A percentile compares a stretch with the other conserved stretches of the same genome.
phyloP scores from a whole-genome alignment of 2,888 invertebrate species.

The Callyntrura guangdongensis region DNA sequence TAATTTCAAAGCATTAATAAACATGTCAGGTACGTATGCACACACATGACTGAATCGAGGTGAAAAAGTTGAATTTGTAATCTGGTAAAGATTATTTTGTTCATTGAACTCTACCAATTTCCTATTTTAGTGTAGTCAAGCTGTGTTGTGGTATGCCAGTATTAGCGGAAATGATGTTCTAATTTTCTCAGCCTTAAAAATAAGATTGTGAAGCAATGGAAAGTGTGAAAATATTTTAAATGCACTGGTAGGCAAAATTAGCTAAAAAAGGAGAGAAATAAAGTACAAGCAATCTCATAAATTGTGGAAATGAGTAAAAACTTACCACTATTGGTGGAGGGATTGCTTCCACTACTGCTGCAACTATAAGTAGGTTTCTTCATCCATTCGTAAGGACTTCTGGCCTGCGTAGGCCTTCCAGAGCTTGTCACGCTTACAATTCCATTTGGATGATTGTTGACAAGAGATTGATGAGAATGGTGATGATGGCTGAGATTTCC shows the following conservation, averaged over 20 bases:
- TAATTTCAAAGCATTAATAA: background rate
- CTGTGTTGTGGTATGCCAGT: too few species aligned
- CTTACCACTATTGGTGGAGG: conserved; percentile 76
- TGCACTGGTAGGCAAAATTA: background rate
- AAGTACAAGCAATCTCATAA: conserved; percentile 26
- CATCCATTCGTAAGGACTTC: conserved; percentile 97
- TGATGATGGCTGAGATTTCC: conserved; percentile 76
- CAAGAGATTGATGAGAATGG: conserved; percentile 68
- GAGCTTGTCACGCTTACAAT: conserved; percentile 67
- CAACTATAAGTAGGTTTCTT: conserved; percentile 92
- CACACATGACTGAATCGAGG: background rate
- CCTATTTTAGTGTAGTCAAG: background rate
- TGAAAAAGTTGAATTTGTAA: conserved; percentile 2
- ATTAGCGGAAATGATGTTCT: background rate
- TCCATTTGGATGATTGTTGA: conserved; percentile 70
- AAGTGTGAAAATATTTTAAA: background rate
- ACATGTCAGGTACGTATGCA: background rate
- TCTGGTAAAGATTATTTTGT: background rate
- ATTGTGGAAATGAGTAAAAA: background rate
- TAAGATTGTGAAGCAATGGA: background rate
- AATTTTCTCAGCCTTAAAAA: background rate
- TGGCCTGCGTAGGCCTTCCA: conserved; percentile 90
- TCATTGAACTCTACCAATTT: conserved; percentile 49
- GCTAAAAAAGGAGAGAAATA: background rate
- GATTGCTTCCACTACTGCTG: conserved; percentile 76